phyloP scores from a whole-genome alignment of 1,140 invertebrate species.

The Conus betulinus region DNA sequence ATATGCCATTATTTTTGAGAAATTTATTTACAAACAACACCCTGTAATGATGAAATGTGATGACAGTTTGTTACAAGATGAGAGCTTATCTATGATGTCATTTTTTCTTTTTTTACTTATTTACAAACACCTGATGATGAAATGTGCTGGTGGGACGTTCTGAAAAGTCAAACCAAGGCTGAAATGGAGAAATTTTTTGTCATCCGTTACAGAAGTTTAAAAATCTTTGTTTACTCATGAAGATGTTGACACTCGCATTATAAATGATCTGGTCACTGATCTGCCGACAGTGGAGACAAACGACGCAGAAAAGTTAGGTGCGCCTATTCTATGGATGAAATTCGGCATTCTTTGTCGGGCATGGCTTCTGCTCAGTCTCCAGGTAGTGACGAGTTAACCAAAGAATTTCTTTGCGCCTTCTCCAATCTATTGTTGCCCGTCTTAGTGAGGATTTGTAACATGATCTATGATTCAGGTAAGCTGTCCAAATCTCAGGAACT shows the following conservation, averaged over 20 bases:
- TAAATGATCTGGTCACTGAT: slow-evolving; percentile 23
- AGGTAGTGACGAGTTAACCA: slow-evolving; percentile 44
- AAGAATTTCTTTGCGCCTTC: slow-evolving; percentile 48
- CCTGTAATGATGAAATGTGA: not conserved
- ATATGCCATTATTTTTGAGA: not conserved
- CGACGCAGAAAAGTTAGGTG: slow-evolving; percentile 5
- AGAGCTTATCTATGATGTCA: too few relatives aligned
- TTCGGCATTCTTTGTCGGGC: slow-evolving; percentile 12
- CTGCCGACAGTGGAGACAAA: slow-evolving; percentile 19
- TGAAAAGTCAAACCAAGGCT: slow-evolving; percentile 32
- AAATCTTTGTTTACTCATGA: slow-evolving; percentile 9
- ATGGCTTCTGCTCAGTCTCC: slow-evolving; percentile 46
- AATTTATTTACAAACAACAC: not conserved
- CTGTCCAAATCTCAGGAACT: slow-evolving; percentile 39
- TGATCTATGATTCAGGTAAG: slow-evolving; percentile 11
- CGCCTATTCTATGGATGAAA: slow-evolving; percentile 36
- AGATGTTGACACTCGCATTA: slow-evolving; percentile 16
- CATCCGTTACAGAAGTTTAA: slow-evolving; percentile 37
- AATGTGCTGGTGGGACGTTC: slow-evolving; percentile 32
- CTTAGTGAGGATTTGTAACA: slow-evolving; percentile 9
- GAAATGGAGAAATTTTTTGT: not conserved
- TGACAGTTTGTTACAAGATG: too few relatives aligned
- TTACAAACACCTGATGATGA: too few relatives aligned
- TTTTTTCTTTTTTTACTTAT: too few relatives aligned
- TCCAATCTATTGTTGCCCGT: slow-evolving; percentile 27